These are phyloP conservation scores for Apotomis betuletana DNA, from an alignment of 2,888 invertebrate species.

Conservation along the genomic window DNA sequence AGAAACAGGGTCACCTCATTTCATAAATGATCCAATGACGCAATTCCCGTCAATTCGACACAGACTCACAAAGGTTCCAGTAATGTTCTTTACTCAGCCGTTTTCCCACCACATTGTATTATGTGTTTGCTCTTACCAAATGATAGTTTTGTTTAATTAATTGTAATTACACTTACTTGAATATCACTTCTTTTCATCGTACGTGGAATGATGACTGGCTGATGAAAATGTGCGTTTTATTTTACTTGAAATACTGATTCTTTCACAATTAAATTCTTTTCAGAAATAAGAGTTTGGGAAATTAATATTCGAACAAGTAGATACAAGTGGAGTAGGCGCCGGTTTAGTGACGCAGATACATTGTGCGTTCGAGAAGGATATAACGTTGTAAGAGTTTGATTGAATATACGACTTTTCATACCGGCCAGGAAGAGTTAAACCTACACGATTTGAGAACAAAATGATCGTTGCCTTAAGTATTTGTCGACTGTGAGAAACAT, in stretches of 20 bases:
- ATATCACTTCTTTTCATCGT: background rate
- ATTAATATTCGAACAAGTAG: background rate
- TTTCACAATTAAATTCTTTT: background rate
- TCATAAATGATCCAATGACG: slow-evolving; percentile 5
- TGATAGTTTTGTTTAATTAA: slow-evolving; percentile 20
- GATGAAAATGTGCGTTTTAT: background rate
- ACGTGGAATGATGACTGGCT: background rate
- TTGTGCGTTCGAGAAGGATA: background rate
- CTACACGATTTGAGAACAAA: background rate
- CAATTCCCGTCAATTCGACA: slow-evolving; percentile 19
- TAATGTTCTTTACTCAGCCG: slow-evolving; percentile 37
- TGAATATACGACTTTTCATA: too few species aligned
- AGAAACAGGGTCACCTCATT: background rate
- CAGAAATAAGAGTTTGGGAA: background rate
- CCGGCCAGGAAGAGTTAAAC: background rate
- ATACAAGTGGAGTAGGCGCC: slow-evolving; percentile 10
- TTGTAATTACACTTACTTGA: slow-evolving; percentile 21
- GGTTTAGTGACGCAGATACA: background rate
- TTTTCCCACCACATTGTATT: background rate
- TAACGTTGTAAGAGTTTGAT: too few species aligned
- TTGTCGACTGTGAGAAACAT: background rate
- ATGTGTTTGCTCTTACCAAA: slow-evolving; percentile 6
- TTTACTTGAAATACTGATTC: background rate
- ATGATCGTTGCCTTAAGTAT: background rate
- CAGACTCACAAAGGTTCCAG: slow-evolving; percentile 24